Base-by-base conservation (phyloP, 2,113 vertebrate species). In the Rutilus rutilus region DNA sequence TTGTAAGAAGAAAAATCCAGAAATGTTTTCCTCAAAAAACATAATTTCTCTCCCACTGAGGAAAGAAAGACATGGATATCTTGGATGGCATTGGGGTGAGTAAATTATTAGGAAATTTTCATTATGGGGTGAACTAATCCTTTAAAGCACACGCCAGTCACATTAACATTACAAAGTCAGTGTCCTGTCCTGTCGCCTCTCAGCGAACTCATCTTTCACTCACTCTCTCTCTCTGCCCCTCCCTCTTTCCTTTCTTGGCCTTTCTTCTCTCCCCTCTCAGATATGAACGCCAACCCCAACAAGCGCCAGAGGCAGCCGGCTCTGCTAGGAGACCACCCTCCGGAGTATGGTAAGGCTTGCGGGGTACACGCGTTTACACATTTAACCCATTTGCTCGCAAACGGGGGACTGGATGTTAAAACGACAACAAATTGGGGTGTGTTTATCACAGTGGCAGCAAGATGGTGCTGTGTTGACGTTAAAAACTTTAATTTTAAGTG, bases 221-320 rank as follows among this genome's bases (percentile, higher is more conserved):
- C 39, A 79, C 62, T 1, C 84, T n/a, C 39, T 84, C 62, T 88
- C 36, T 88, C 64, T 88, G 23, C 45, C 79, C 50, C 23, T 36
- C 17, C 50, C 83, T 54, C 12, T 76, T 57, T 54, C 73, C 47
- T 86, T 80, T 88, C 81, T 84, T 33, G 59, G 57, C 65, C 85
- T 76, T 76, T 69, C 64, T 83, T 73, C 90, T 87, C 87, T 75
- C 36, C 79, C 39, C 54, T 88, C 96, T 96, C 94, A 93, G 97
- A 97, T 90, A 94, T 96, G 17, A 95, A 96, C 73, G 95, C 93
- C 67, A 97, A 97, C 73, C 92, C 96, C 42, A 97, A 96, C 93
- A 97, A 97, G 93, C 95, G 97, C 23, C 96, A 96, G 94, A 95
- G 97, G 86, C 96, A 97, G 92, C 97, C 96, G 64, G 96, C 97